These are phyloP conservation scores for Agapornis canus DNA, from an alignment of 2,797 vertebrate genomes.

Conservation along the genomic window DNA sequence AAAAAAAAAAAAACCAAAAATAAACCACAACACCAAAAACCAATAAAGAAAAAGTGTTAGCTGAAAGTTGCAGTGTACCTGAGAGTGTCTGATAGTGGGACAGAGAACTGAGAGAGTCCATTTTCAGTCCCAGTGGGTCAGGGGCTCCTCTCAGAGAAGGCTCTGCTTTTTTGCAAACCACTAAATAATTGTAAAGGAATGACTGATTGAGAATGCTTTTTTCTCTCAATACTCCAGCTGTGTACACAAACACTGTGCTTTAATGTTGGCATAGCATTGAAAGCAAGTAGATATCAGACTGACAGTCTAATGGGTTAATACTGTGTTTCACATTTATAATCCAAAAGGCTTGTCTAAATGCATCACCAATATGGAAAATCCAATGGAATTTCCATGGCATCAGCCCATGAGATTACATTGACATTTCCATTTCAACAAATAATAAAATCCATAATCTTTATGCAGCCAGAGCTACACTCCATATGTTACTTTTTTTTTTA, in stretches of 20 bases:
- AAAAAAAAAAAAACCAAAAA: neutral
- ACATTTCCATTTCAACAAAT: slow-evolving; percentile 61
- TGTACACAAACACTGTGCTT: neutral
- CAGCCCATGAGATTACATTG: slow-evolving; percentile 13
- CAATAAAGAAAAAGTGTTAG: neutral
- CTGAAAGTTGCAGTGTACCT: neutral
- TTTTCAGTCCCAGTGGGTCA: neutral
- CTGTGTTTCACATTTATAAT: neutral
- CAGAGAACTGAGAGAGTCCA: neutral
- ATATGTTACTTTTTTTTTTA: slow-evolving; percentile 54
- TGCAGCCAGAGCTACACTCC: slow-evolving; percentile 25
- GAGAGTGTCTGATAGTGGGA: neutral
- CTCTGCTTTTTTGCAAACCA: neutral
- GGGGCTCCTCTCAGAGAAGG: neutral
- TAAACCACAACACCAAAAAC: too few relatives aligned
- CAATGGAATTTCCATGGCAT: slow-evolving; percentile 36
- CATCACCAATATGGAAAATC: slow-evolving; percentile 10
- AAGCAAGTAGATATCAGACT: neutral
- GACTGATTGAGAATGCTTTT: neutral
- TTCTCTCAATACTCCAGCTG: neutral
- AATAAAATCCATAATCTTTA: slow-evolving; percentile 64
- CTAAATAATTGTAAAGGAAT: neutral
- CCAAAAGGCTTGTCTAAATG: neutral
- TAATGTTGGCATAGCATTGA: neutral
- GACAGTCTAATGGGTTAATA: neutral